phyloP scores from a whole-genome alignment of 2,797 vertebrate species.

The Helicolenus hilgendorfi region DNA sequence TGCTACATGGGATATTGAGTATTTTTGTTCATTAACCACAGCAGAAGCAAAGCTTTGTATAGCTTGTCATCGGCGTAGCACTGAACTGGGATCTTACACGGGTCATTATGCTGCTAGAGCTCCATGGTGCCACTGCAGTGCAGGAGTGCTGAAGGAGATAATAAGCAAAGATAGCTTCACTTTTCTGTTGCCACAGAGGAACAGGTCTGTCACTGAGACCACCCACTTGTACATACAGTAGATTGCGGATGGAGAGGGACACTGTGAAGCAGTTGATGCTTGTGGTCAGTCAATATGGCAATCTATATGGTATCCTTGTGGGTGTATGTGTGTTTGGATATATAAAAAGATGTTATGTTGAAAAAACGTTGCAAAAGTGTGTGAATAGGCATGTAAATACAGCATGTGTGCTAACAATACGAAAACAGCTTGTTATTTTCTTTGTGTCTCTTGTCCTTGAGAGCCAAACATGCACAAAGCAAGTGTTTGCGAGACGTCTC shows the following conservation, averaged over 20 bases:
- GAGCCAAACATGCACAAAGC: background rate
- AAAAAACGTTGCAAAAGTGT: background rate
- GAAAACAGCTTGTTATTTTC: background rate
- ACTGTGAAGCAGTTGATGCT: background rate
- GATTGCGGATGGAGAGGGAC: background rate
- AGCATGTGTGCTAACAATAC: background rate
- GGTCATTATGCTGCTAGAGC: conserved; percentile 26
- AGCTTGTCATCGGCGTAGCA: conserved; percentile 7
- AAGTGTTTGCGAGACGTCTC: conserved; percentile 9
- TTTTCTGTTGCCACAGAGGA: conserved; percentile 19
- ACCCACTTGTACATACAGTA: conserved; percentile 10
- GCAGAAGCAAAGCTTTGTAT: background rate
- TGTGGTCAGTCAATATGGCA: background rate
- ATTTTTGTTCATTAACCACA: conserved; percentile 6
- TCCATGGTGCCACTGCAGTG: conserved; percentile 8
- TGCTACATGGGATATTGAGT: background rate
- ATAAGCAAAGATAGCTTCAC: conserved; percentile 30
- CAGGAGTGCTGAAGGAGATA: conserved; percentile 23
- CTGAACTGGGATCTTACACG: conserved; percentile 7
- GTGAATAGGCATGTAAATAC: background rate
- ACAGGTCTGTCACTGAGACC: background rate
- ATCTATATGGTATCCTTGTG: background rate
- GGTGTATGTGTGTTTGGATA: background rate
- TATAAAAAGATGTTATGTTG: background rate
- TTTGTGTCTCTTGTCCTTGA: conserved; percentile 5